These are phyloP conservation scores for Apodemia duryi DNA, from an alignment of 2,888 invertebrate species.

Conservation along the genomic window DNA sequence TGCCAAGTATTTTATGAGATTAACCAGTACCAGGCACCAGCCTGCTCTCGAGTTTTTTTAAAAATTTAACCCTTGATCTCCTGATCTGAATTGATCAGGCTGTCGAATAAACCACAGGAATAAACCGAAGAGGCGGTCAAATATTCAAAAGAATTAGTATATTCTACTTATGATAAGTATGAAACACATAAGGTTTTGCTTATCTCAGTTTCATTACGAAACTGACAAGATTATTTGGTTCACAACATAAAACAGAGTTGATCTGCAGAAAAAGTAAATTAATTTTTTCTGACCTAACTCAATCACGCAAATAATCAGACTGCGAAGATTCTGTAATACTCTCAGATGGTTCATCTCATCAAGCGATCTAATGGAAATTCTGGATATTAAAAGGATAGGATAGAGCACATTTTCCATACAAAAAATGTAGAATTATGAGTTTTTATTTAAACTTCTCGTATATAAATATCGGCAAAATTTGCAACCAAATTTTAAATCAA, in stretches of 20 bases:
- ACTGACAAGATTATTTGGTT: neutral
- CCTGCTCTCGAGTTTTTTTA: too few species aligned
- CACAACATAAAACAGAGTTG: neutral
- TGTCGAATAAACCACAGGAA: too few species aligned
- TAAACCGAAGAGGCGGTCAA: too few species aligned
- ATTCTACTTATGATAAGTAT: neutral
- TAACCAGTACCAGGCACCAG: too few species aligned
- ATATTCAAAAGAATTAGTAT: neutral
- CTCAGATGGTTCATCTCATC: conserved; percentile 1
- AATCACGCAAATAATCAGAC: conserved; percentile 8
- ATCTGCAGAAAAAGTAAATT: neutral
- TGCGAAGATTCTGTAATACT: neutral
- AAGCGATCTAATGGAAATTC: neutral
- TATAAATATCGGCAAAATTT: too few species aligned
- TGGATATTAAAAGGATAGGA: neutral
- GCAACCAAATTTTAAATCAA: too few species aligned
- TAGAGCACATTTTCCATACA: neutral
- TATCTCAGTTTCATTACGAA: neutral
- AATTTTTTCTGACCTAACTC: conserved; percentile 12
- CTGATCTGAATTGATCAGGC: too few species aligned
- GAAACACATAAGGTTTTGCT: neutral
- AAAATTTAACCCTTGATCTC: too few species aligned
- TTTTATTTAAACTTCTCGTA: too few species aligned
- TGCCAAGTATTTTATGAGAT: too few species aligned
- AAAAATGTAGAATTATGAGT: neutral